phyloP scores from a whole-genome alignment of 2,888 invertebrate species.

The Caenorhabditis angaria region DNA sequence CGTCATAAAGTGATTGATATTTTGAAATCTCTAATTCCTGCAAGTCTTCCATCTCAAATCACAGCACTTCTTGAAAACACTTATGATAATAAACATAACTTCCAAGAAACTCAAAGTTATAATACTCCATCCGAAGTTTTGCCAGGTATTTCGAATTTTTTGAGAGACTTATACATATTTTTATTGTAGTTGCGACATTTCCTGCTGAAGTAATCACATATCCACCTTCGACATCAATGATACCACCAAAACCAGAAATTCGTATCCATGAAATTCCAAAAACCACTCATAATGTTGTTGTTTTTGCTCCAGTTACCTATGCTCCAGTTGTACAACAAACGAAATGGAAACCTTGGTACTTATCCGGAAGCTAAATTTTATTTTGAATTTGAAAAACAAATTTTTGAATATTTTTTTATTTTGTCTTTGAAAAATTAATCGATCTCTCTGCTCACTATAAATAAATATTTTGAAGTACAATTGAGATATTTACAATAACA shows the following conservation, averaged over 20 bases:
- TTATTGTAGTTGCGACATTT: constrained; percentile 16
- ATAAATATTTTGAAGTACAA: too few relatives aligned
- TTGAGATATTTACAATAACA: too few relatives aligned
- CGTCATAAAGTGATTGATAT: constrained; percentile 49
- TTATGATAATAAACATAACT: constrained; percentile 33
- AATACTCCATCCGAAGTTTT: constrained; percentile 16
- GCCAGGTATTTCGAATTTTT: constrained; percentile 19
- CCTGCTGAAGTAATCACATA: constrained; percentile 21
- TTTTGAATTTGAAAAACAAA: too few relatives aligned
- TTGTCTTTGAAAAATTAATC: constrained; percentile 21
- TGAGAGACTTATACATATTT: too few relatives aligned
- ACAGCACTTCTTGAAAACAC: constrained; percentile 46
- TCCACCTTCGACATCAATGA: constrained; percentile 21
- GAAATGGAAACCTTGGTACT: constrained; percentile 60
- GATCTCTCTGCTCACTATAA: constrained; percentile 12
- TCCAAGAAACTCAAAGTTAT: constrained; percentile 23
- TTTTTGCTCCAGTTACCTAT: too few relatives aligned
- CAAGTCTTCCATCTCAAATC: constrained; percentile 42
- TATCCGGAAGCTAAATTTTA: constrained; percentile 28
- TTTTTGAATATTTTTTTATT: neutral
- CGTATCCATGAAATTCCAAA: neutral
- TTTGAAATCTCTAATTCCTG: constrained; percentile 45
- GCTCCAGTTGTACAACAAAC: too few relatives aligned
- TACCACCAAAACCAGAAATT: constrained; percentile 21
- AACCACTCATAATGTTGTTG: too few relatives aligned